Evolutionary conservation across 2,888 invertebrate genomes (phyloP), one percentile per base, ranked within the genome.

Genomic region (Sminthurinus aureus): DNA sequence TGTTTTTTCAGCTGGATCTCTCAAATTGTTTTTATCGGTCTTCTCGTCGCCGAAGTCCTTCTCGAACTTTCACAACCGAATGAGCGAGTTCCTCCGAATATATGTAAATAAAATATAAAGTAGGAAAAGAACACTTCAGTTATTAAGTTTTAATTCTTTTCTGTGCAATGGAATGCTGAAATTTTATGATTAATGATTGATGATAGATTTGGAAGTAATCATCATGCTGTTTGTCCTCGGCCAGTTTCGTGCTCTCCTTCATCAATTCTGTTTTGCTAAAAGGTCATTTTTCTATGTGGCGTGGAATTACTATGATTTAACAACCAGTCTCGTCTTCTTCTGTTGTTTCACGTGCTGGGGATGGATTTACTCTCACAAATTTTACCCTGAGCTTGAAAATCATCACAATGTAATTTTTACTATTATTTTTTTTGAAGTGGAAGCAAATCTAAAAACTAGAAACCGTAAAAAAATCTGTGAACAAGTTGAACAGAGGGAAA

Each of bases 221-320:
- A 24, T 85, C 0, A 71, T 82, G 6, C 8, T 80, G 0, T 84
- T 80, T 52, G 80, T 83, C 8, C 3, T 83, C 0, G 78, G 85
- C 11, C 82, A 84, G 18, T 58, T 69, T 67, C 66, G 84, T 20
- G 51, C 75, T 11, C 79, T 84, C 0, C 13, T 83, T 6, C 84
- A 76, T 12, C 82, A 82, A n/a, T 67, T 76, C 22, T 82, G 24
- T 22, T 26, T 64, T 12, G 76, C 76, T 20, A 75, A 75, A 20
- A 66, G 38, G 12, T 75, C 84, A 82, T 85, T 83, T 77, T 85
- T 80, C 79, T 51, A 20, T 22, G 77, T 71, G 51, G 38, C 82
- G 11, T 87, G 85, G 85, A 84, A 82, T 51, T 85, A 78, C 81
- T 79, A 78, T 64, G 86, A 85, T n/a, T 24, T 83, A 9, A 67